Evolutionary conservation across 1,140 invertebrate genomes (phyloP), one percentile per base, ranked within the genome.

Genomic region (Drosophila ananassae): DNA sequence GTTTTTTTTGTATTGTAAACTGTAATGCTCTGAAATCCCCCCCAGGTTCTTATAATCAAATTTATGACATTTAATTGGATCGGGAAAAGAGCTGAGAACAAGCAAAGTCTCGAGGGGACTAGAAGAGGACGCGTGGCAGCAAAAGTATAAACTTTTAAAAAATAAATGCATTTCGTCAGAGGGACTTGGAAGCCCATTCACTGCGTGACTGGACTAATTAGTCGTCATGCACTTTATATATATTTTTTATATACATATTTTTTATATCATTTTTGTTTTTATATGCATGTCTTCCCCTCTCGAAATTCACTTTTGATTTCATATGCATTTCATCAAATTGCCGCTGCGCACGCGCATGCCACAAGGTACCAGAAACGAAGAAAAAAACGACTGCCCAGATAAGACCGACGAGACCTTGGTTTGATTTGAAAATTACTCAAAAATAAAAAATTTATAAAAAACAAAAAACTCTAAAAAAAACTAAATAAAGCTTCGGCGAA

Each of bases 321-420:
- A 89, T 89, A 84, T 84, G 81, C 66, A 89, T 89, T 89, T 89
- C 77, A 89, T 89, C 84, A 89, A 89, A 89, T 89, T 89, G 84
- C 84, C 85, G 71, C 75, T 82, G 82, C 83, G 59, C 82, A 87
- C 82, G 82, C 82, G 82, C 82, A 87, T 59, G 74, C 62, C 61
- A 72, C 67, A 52, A 69, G 51, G 34, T 24, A 47, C 6, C 13
- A 44, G 13, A 44, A 44, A 13, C 9, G 12, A 7, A 13, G 17
- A 8, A 21, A 34, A 37, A 67, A 59, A 59, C 80, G 77, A 68
- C 47, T 28, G 39, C 13, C 51, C 51, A 28, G 68, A 66, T 63
- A 62, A 48, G 62, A 46, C 28, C 46, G 41, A 25, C 7, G 37
- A 66, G 83, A 89, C 83, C 83, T 89, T 89, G 83, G 83, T 89